Conservation (phyloP, 2,113 vertebrate genomes). For the Oncorhynchus gorbuscha region DNA sequence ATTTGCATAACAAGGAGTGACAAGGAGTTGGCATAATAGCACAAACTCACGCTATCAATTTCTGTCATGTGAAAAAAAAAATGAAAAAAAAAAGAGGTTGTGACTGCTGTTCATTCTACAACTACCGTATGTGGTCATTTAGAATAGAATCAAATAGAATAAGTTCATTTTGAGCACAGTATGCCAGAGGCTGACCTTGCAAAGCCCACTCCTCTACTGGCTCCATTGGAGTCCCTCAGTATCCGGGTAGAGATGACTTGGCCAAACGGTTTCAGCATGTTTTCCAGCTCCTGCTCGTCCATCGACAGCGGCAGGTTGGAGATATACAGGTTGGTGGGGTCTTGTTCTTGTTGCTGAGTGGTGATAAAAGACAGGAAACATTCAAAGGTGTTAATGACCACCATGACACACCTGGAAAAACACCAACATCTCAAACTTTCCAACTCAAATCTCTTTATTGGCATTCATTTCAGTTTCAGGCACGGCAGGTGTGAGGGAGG, state of each 20-base stretch:
- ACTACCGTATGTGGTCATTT: background rate
- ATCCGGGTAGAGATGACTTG: constrained; percentile 96
- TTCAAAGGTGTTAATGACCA: constrained; percentile 3
- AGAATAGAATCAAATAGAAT: too few relatives aligned
- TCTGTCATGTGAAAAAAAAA: too few relatives aligned
- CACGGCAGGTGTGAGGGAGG: too few relatives aligned
- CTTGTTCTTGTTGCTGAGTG: constrained; percentile 98
- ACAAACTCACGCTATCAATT: too few relatives aligned
- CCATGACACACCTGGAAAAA: background rate
- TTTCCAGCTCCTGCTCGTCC: constrained; percentile 98
- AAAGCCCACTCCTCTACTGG: constrained; percentile 96
- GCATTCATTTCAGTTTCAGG: background rate
- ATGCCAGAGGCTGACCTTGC: constrained; percentile 79
- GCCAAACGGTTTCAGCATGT: constrained; percentile 94
- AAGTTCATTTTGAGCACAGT: too few relatives aligned
- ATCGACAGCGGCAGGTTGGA: constrained; percentile 94
- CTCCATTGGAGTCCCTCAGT: constrained; percentile 88
- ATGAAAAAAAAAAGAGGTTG: background rate
- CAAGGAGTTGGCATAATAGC: too few relatives aligned
- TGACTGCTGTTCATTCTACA: background rate
- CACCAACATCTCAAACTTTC: constrained; percentile 2
- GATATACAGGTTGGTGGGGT: constrained; percentile 96
- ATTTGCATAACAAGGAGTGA: too few relatives aligned
- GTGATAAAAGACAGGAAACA: background rate
- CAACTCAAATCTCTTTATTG: background rate